These are phyloP conservation scores for Elaphurus davidianus DNA, from an alignment of 2,113 vertebrate species.

Conservation along the genomic window DNA sequence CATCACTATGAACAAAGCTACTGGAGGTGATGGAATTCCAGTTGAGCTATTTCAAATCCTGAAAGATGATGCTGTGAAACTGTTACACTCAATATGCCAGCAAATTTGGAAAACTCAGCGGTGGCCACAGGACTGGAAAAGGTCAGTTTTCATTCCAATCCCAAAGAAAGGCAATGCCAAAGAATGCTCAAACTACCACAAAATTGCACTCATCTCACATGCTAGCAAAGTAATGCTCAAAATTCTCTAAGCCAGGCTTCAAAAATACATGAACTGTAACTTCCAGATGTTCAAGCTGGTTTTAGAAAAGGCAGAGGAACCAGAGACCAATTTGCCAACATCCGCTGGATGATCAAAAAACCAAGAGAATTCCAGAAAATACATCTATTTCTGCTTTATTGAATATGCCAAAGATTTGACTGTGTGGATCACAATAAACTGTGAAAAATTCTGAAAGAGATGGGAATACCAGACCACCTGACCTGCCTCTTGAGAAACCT, in stretches of 20 bases:
- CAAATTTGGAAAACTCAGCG: not conserved
- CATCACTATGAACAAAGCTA: not conserved
- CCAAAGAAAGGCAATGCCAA: not conserved
- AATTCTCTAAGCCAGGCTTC: not conserved
- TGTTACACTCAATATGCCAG: not conserved
- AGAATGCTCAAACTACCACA: not conserved
- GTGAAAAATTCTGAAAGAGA: not conserved
- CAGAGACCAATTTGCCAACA: not conserved
- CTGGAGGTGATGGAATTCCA: not conserved
- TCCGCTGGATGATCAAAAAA: rapidly evolving
- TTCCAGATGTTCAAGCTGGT: not conserved
- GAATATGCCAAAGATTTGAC: not conserved
- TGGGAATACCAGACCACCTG: not conserved
- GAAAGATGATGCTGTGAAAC: not conserved
- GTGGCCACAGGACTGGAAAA: not conserved
- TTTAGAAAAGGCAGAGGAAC: not conserved
- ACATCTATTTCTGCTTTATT: not conserved
- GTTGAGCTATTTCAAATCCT: not conserved
- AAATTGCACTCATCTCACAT: not conserved
- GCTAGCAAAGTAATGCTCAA: not conserved
- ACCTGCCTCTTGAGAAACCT: not conserved
- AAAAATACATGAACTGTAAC: not conserved
- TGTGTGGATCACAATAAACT: not conserved
- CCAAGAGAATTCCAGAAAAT: not conserved
- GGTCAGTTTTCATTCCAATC: not conserved